A percentile compares a stretch with the other conserved stretches of the same genome.
These are phyloP conservation scores for Euphonia xanthogaster DNA, from an alignment of 2,797 vertebrate species.

Conservation along the genomic window DNA sequence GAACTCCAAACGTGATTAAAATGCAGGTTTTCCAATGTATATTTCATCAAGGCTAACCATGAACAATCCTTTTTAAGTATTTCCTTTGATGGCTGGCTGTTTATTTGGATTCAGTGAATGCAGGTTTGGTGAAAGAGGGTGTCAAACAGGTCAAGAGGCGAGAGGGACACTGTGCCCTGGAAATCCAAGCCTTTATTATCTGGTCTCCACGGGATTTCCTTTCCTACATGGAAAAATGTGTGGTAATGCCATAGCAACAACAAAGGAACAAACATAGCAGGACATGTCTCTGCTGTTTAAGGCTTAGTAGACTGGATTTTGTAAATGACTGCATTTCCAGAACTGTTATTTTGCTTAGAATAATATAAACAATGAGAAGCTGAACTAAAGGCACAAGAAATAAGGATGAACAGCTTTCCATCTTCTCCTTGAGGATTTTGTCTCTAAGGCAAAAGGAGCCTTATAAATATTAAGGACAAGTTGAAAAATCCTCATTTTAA, in stretches of 20 bases:
- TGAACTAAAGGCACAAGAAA: constrained; percentile 48
- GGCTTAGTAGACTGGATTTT: constrained; percentile 19
- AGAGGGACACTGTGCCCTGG: constrained; percentile 41
- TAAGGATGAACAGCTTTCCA: constrained; percentile 14
- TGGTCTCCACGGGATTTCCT: constrained; percentile 72
- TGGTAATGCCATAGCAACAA: constrained; percentile 69
- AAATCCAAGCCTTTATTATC: constrained; percentile 80
- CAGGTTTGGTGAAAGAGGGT: constrained; percentile 79
- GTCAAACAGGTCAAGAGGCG: constrained; percentile 81
- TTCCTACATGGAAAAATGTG: constrained; percentile 80
- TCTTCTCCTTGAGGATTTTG: constrained; percentile 15
- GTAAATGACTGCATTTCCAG: constrained; percentile 49
- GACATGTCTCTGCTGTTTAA: constrained; percentile 19
- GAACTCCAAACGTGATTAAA: constrained; percentile 26
- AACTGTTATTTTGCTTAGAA: constrained; percentile 35
- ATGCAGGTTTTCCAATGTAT: constrained; percentile 49
- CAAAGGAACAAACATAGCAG: constrained; percentile 41
- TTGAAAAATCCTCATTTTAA: constrained; percentile 42
- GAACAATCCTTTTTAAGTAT: not conserved
- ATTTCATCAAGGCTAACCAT: constrained; percentile 36
- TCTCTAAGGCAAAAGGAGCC: constrained; percentile 5
- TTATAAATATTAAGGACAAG: constrained; percentile 31
- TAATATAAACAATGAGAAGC: constrained; percentile 27
- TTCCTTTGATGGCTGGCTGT: constrained; percentile 31
- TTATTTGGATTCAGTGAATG: constrained; percentile 61